Base-by-base conservation (phyloP, 2,113 vertebrate genomes). In the Lethenteron reissneri region DNA sequence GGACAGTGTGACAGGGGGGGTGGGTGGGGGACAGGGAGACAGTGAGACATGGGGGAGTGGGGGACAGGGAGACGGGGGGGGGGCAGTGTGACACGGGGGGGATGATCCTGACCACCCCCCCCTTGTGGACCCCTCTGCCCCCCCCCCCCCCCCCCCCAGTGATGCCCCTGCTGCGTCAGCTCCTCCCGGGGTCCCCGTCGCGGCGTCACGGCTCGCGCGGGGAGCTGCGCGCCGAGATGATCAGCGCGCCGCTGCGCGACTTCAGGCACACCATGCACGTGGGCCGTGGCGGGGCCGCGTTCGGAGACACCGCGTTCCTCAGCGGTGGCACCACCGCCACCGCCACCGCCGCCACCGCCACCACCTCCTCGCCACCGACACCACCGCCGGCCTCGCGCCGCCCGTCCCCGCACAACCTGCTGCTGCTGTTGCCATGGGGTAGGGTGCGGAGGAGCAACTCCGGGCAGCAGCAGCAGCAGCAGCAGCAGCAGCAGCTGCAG, bases 211-310 rank as follows among this genome's bases (percentile, higher is more conserved):
- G 62, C 21, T n/a, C 62, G 8, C 15, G 21, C 9, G 62, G 9
- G 62, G 84, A 87, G 56, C 62, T 68, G 9, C 62, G 62, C 10
- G 84, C 84, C 11, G 85, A 85, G 69, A 83, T 85, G 81, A 89
- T 90, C 78, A 88, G 86, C 0, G 86, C 86, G 56, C 87, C 87
- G 0, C 77, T 89, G 2, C 87, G 84, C 0, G 88, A 90, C 79
- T 89, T 89, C 78, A 83, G 88, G 11, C 87, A 89, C 81, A 89
- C 87, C 12, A 84, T 90, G 85, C 88, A 90, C 76, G 86, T 90
- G n/a, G 88, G 88, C 8, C 81, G 87, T 56, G 84, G 87, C 7
- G 87, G 88, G 2, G 87, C 88, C 14, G 84, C 82, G 21, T 89
- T 89, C n/a, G 88, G 88, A 9, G 88, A 89, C 80, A 89, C 87